These are phyloP conservation scores for Chaenogobius annularis DNA, from an alignment of 2,113 vertebrate species.

Conservation along the genomic window DNA sequence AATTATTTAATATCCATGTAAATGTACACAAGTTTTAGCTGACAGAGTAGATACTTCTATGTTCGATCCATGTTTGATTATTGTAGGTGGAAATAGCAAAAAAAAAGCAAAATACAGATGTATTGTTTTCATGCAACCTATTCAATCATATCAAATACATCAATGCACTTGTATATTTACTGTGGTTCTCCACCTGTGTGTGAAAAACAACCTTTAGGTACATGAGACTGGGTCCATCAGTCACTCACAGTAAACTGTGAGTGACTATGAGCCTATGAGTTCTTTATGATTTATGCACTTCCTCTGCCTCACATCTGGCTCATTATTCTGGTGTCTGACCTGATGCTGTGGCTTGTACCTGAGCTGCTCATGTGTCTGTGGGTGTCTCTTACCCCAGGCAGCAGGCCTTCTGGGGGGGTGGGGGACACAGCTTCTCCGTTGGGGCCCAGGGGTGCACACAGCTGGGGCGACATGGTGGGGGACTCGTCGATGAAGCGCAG, in stretches of 20 bases:
- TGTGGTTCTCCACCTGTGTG: neutral
- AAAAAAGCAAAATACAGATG: neutral
- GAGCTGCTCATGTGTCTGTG: neutral
- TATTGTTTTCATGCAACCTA: neutral
- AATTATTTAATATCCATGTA: too few species aligned
- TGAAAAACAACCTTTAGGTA: neutral
- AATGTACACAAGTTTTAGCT: too few species aligned
- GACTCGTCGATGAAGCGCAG: constrained; percentile 98
- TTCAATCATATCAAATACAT: neutral
- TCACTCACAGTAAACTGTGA: neutral
- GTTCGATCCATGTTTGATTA: neutral
- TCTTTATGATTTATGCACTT: constrained; percentile 20
- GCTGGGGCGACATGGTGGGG: constrained; percentile 96
- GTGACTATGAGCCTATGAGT: too few species aligned
- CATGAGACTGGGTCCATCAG: neutral
- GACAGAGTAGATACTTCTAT: too few species aligned
- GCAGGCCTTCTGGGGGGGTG: constrained; percentile 82
- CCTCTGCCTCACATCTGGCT: constrained; percentile 15
- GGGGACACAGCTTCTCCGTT: constrained; percentile 83
- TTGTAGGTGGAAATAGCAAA: neutral
- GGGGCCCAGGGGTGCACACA: constrained; percentile 85
- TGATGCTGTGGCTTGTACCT: neutral
- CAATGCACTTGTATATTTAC: neutral
- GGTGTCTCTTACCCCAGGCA: constrained; percentile 82
- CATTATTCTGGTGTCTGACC: neutral